Conservation (phyloP, 2,113 vertebrate genomes). For the Gopherus evgoodei region DNA sequence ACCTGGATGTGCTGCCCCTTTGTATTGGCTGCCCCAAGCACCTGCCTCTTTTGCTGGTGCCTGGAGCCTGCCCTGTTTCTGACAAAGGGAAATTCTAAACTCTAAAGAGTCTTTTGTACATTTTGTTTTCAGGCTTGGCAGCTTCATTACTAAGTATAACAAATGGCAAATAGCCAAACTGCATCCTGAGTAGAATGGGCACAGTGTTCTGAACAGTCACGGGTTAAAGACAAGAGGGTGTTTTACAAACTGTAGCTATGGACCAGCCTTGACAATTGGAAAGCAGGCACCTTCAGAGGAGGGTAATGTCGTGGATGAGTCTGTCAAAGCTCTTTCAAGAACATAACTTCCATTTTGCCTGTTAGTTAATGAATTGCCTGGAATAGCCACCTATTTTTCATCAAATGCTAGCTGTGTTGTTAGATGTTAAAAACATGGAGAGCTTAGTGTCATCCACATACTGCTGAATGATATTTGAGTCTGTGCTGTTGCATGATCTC, state of each 20-base stretch:
- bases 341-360: not conserved
- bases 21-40: too few relatives aligned
- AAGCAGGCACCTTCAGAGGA: not conserved
- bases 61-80: too few relatives aligned
- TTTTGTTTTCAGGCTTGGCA: not conserved
- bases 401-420: not conserved
- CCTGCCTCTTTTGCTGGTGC: too few relatives aligned
- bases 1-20: too few relatives aligned
- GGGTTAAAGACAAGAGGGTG: not conserved
- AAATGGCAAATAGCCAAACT: not conserved
- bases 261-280: not conserved
- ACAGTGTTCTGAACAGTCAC: not conserved
- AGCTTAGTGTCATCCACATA: not conserved
- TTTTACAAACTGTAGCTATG: too few relatives aligned
- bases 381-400: not conserved
- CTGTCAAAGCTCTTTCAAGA: not conserved
- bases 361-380: not conserved
- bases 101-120: not conserved
- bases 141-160: not conserved
- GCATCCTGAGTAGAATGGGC: not conserved
- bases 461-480: not conserved
- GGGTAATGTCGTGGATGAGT: not conserved
- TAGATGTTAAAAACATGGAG: not conserved
- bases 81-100: not conserved
- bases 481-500: not conserved